Conservation (phyloP, 2,113 vertebrate species). For the western clawed frog (Xenopus tropicalis) region DNA sequence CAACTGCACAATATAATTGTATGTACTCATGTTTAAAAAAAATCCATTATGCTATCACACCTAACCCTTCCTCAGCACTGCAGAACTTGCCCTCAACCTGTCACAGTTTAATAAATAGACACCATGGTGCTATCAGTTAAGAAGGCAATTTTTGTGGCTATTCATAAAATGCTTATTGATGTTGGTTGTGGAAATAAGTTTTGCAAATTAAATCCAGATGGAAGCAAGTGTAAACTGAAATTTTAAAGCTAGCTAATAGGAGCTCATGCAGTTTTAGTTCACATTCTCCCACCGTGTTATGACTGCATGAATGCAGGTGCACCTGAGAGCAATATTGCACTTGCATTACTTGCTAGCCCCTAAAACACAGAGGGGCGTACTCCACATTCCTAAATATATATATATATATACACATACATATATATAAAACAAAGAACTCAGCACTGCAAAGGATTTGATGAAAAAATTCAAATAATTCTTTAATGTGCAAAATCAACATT, state of each 20-base stretch:
- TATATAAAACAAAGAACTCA: no score
- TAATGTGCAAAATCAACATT: no score
- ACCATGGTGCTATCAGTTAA: slow-evolving; percentile 26
- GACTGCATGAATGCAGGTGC: slow-evolving; percentile 37
- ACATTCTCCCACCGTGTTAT: slow-evolving; percentile 28
- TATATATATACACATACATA: no score
- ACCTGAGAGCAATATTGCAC: slow-evolving; percentile 22
- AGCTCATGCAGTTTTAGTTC: slow-evolving; percentile 34
- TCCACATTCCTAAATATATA: not conserved
- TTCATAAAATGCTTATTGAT: slow-evolving; percentile 42
- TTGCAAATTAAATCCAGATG: slow-evolving; percentile 41
- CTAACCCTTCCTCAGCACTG: slow-evolving; percentile 4
- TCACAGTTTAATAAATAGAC: slow-evolving; percentile 33
- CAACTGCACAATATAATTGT: not conserved
- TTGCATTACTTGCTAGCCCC: slow-evolving; percentile 27
- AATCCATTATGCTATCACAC: slow-evolving; percentile 21
- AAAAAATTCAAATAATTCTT: no score
- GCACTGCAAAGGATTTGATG: no score
- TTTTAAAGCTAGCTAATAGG: slow-evolving; percentile 34
- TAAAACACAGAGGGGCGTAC: slow-evolving; percentile 5
- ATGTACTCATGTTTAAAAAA: not conserved
- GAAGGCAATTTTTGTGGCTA: slow-evolving; percentile 37
- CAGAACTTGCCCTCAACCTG: slow-evolving; percentile 12
- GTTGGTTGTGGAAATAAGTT: slow-evolving; percentile 36
- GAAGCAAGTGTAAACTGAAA: slow-evolving; percentile 35